Base-by-base conservation (phyloP, 2,888 invertebrate genomes). In the Chymomyza procnemis region DNA sequence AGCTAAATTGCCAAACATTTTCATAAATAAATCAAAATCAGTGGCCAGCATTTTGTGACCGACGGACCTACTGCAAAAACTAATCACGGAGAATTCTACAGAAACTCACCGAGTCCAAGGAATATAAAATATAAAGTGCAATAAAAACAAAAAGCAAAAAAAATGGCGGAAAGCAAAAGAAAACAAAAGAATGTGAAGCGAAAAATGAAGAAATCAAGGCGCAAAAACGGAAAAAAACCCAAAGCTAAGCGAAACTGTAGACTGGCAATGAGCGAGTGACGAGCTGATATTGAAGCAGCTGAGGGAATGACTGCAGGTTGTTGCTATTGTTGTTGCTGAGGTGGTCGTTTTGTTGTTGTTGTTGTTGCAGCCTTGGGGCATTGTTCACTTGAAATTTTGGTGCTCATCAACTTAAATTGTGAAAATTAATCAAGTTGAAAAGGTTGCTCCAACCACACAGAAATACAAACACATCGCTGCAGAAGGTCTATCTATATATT, bases 381-480 rank as follows among this genome's bases (percentile, higher is more conserved):
- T 70, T 79, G 69, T 82, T 71, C 62, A n/a, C 57, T 71, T 71
- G 65, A 66, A 79, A 75, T 63, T 73, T 71, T 64, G 56, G 60
- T 70, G 76, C 81, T 84, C 82, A 82, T 86, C 78, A 80, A 79
- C 69, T 78, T 74, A 85, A 84, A 83, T 80, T 79, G 75, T 78
- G 78, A 89, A 80, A 89, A 84, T 89, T 84, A 87, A 89, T 88
- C 86, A 87, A 82, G 84, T 82, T 77, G 75, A 87, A 85, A 86
- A 88, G 80, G 80, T 85, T 75, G 57, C 34, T 5, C 34, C 9
- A 41, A 12, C 54, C 54, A 50, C 48, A 50, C 48, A 50, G 1
- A n/a, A 0, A 50, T 18, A 50, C 48, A 50, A 0, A 50, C 18
- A 50, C 48, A 50, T 18, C 1, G 9, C 4, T 12, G 19, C 19